Evolutionary conservation across 2,888 invertebrate genomes (phyloP).

Genomic region (Andrena marginata): DNA sequence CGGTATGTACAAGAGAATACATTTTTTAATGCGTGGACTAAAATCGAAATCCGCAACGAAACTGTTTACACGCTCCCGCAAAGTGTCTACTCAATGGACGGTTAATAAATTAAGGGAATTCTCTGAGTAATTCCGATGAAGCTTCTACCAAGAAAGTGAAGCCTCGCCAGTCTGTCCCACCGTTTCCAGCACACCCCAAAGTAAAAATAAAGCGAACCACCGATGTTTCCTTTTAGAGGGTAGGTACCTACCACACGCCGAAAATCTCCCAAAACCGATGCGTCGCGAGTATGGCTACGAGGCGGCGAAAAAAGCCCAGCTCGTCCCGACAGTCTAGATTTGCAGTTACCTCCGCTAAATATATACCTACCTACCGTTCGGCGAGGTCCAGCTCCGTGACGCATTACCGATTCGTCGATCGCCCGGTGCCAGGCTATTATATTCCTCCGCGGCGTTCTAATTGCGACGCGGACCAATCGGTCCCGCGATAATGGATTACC

Average conservation of each 20-base stretch:
- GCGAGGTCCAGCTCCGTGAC: slow-evolving; percentile 11
- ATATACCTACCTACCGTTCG: slow-evolving; percentile 30
- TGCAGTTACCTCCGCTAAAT: slow-evolving; percentile 37
- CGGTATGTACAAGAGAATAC: no score
- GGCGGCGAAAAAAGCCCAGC: slow-evolving; percentile 7
- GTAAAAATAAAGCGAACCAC: not conserved
- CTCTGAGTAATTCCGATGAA: slow-evolving; percentile 31
- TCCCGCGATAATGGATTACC: slow-evolving; percentile 23
- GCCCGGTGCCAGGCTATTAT: slow-evolving; percentile 16
- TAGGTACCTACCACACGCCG: not conserved
- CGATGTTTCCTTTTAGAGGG: not conserved
- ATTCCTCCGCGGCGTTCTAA: slow-evolving; percentile 27
- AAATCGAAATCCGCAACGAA: no score
- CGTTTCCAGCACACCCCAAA: not conserved
- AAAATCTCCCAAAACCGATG: not conserved
- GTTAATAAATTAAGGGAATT: slow-evolving; percentile 45
- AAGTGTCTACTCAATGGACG: not conserved
- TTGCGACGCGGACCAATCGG: slow-evolving; percentile 24
- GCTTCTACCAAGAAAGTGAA: slow-evolving; percentile 3
- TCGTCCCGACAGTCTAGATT: slow-evolving; percentile 5
- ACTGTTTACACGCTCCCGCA: no score
- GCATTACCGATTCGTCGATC: slow-evolving; percentile 21
- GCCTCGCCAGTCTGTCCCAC: not conserved
- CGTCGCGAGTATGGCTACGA: not conserved
- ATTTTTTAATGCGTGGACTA: no score